These are phyloP conservation scores for Lasioglossum baleicum DNA, from an alignment of 1,140 invertebrate species.

Conservation along the genomic window DNA sequence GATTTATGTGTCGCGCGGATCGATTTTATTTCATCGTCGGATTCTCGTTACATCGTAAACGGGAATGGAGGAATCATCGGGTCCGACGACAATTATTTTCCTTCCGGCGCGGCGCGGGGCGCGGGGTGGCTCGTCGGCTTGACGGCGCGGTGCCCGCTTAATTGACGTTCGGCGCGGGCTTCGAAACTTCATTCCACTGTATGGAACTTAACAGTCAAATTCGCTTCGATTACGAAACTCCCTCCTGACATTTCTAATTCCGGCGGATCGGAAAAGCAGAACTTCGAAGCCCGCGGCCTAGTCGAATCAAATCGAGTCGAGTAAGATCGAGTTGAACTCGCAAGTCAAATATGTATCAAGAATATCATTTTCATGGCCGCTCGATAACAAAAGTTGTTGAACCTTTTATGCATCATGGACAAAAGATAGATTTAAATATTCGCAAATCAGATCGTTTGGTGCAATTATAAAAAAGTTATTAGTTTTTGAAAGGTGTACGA, in stretches of 20 bases:
- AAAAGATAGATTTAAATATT: not conserved
- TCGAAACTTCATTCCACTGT: constrained; percentile 14
- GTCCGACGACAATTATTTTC: constrained; percentile 24
- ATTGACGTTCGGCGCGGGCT: constrained; percentile 24
- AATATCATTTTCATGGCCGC: constrained; percentile 47
- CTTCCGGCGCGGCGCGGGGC: too few relatives aligned
- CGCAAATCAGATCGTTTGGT: too few relatives aligned
- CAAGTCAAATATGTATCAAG: constrained; percentile 52
- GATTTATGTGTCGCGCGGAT: constrained; percentile 30
- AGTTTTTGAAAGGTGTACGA: too few relatives aligned
- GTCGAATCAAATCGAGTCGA: constrained; percentile 11
- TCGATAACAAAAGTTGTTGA: too few relatives aligned
- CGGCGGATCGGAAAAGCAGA: constrained; percentile 20
- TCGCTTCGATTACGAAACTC: constrained; percentile 30
- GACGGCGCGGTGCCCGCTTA: not conserved
- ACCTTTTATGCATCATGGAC: not conserved
- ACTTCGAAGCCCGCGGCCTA: constrained; percentile 5
- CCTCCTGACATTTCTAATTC: constrained; percentile 52
- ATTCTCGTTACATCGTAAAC: constrained; percentile 4
- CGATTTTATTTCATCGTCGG: constrained; percentile 15
- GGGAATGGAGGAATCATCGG: not conserved
- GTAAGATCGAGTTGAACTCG: constrained; percentile 1
- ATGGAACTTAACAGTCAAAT: constrained; percentile 40
- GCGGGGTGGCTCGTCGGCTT: too few relatives aligned
- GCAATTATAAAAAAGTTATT: too few relatives aligned